Conservation (phyloP, 1,140 invertebrate species). For the Rhynchophorus ferrugineus region DNA sequence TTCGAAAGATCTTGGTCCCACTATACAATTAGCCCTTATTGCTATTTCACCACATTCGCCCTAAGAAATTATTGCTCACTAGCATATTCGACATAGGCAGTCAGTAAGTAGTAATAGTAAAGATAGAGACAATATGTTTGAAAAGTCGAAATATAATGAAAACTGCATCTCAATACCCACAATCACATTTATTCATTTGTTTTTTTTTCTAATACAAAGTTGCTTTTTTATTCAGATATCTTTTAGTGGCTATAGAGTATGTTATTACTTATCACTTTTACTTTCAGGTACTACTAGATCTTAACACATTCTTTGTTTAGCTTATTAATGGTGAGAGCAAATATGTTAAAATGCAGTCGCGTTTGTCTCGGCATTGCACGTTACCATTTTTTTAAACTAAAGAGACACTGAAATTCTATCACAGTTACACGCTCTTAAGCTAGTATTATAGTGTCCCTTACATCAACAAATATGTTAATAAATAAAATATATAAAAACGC, state of each 20-base stretch:
- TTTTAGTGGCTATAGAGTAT: slow-evolving; percentile 22
- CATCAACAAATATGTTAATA: too few relatives aligned
- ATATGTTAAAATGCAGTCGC: slow-evolving; percentile 7
- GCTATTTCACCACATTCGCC: too few relatives aligned
- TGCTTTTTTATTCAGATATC: slow-evolving; percentile 29
- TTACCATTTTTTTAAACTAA: not conserved
- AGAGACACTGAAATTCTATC: not conserved
- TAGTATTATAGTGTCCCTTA: not conserved
- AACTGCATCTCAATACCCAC: slow-evolving; percentile 3
- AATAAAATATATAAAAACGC: not conserved
- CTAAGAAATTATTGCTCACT: too few relatives aligned
- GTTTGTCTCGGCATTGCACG: not conserved
- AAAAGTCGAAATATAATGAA: not conserved
- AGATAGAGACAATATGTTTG: not conserved
- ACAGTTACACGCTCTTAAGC: slow-evolving; percentile 10
- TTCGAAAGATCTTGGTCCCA: slow-evolving; percentile 10
- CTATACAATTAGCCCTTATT: not conserved
- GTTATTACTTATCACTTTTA: slow-evolving; percentile 28
- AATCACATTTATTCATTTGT: slow-evolving; percentile 13
- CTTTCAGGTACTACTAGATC: slow-evolving; percentile 32
- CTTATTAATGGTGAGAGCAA: slow-evolving; percentile 9
- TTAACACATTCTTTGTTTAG: slow-evolving; percentile 24
- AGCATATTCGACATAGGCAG: too few relatives aligned
- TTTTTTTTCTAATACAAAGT: slow-evolving; percentile 24
- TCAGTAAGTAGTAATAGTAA: not conserved